A percentile compares a stretch with the other conserved stretches of the same genome.
These are phyloP conservation scores for Diloba caeruleocephala DNA, from an alignment of 2,888 invertebrate species.

Conservation along the genomic window DNA sequence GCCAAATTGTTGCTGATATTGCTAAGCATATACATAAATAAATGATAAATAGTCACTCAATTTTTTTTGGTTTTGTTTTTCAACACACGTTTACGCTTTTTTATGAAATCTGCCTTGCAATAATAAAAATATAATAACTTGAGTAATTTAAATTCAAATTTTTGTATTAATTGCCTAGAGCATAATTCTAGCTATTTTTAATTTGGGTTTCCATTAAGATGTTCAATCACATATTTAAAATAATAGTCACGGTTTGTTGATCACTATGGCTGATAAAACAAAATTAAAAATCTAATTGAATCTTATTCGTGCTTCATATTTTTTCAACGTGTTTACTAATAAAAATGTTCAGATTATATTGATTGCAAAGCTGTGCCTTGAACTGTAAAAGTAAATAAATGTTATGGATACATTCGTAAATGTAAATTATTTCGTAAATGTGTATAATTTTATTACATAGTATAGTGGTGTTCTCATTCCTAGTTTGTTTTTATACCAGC, in stretches of 20 bases:
- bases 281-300: constrained; percentile 25
- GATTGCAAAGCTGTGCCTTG: constrained; percentile 1
- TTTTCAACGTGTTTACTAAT: constrained; percentile 11
- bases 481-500: constrained; percentile 3
- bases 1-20: no score
- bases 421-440: constrained; percentile 10
- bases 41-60: no score
- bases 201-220: no score
- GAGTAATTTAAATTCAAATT: not conserved
- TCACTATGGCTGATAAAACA: not conserved
- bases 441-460: no score
- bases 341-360: constrained; percentile 1
- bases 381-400: constrained; percentile 2
- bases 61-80: no score
- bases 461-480: not conserved
- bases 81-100: no score
- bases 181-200: not conserved
- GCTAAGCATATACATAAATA: no score
- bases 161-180: not conserved
- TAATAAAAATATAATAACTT: not conserved
- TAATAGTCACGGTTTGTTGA: constrained; percentile 17
- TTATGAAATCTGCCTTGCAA: not conserved
- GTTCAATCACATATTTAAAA: constrained; percentile 6
- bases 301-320: not conserved
- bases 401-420: constrained; percentile 8